Conservation (phyloP, 2,113 vertebrate genomes). For the Syrrhaptes paradoxus region DNA sequence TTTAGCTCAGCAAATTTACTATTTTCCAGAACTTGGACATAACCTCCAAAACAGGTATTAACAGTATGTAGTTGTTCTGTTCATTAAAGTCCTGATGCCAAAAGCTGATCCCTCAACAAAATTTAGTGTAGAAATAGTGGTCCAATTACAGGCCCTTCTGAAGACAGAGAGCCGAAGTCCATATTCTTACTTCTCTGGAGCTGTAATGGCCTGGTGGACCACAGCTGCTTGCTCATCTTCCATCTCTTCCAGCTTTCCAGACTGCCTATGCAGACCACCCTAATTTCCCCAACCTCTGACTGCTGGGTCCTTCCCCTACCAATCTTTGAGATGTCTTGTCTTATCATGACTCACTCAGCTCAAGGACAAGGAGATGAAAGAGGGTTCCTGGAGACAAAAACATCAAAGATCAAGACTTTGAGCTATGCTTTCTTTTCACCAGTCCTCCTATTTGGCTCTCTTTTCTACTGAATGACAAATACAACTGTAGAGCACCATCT, state of each 20-base stretch:
- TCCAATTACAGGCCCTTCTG: not conserved
- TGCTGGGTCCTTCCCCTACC: not conserved
- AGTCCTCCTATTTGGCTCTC: not conserved
- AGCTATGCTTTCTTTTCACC: not conserved
- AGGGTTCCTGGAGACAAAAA: not conserved
- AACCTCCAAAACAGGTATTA: not conserved
- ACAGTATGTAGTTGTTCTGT: not conserved
- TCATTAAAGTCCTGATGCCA: not conserved
- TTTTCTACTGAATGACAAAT: not conserved
- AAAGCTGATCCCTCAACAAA: not conserved
- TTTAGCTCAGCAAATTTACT: not conserved
- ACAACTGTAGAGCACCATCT: not conserved
- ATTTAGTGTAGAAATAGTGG: not conserved
- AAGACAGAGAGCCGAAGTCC: not conserved
- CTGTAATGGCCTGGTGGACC: not conserved
- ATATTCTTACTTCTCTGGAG: not conserved
- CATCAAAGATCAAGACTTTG: not conserved
- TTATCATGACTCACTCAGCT: not conserved
- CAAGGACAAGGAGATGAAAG: not conserved
- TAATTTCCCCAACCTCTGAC: not conserved
- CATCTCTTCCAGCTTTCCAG: not conserved
- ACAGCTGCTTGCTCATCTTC: not conserved
- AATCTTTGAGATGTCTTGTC: not conserved
- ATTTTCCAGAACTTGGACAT: not conserved
- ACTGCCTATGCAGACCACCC: not conserved